A percentile compares a stretch with the other conserved stretches of the same genome.
Conservation (phyloP, 2,797 vertebrate species). For the Pangasius larnaudii region DNA sequence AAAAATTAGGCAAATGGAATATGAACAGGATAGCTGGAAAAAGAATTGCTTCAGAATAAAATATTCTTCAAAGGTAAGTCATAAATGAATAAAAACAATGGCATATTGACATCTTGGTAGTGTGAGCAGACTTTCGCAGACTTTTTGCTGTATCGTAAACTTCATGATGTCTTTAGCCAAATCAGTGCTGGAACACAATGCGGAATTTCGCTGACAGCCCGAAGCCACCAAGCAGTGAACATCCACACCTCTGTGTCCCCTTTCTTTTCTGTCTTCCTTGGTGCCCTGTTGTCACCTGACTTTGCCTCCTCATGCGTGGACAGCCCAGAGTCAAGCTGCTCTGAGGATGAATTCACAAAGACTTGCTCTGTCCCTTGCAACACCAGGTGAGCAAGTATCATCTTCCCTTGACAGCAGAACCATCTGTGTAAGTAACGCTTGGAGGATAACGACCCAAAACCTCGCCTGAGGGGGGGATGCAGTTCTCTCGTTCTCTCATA, state of each 20-base stretch:
- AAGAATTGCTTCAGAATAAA: not conserved
- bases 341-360: conserved; percentile 90
- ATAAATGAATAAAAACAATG: not conserved
- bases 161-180: not conserved
- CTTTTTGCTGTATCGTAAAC: not conserved
- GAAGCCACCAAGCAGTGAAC: not conserved
- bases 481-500: conserved; percentile 4
- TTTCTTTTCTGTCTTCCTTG: conserved; percentile 51
- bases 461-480: not conserved
- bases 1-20: not conserved
- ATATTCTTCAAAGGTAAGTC: not conserved
- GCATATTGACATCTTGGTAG: not conserved
- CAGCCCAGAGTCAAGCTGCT: conserved; percentile 84
- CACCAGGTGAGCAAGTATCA: conserved; percentile 87
- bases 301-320: conserved; percentile 81
- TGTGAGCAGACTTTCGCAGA: not conserved
- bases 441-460: conserved; percentile 80
- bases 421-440: conserved; percentile 73
- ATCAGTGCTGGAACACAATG: not conserved
- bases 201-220: not conserved
- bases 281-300: conserved; percentile 78
- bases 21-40: not conserved
- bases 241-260: conserved; percentile 37
- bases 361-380: conserved; percentile 80
- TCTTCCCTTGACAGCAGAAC: conserved; percentile 80